phyloP scores from a whole-genome alignment of 2,113 vertebrate species.

The Microtus ochrogaster region DNA sequence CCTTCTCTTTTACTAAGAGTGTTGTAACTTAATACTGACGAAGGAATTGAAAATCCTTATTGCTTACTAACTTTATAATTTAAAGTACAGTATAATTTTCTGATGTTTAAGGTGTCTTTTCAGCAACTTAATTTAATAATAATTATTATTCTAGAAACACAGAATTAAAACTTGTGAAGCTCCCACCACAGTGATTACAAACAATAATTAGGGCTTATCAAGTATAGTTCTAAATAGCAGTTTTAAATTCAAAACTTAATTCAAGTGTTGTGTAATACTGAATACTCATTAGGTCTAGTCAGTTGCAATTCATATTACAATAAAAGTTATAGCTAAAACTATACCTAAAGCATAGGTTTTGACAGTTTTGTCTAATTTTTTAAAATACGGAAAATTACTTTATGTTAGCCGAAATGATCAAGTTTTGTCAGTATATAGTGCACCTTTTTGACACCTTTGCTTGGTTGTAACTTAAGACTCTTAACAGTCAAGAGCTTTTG shows the following conservation, averaged over 20 bases:
- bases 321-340: slow-evolving; percentile 43
- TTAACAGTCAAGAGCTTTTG: slow-evolving; percentile 11
- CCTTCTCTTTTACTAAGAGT: slow-evolving; percentile 5
- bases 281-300: slow-evolving; percentile 49
- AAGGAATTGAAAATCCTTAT: slow-evolving; percentile 47
- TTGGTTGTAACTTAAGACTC: slow-evolving; percentile 57
- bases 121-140: slow-evolving; percentile 49
- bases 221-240: slow-evolving; percentile 53
- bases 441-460: slow-evolving; percentile 1
- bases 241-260: slow-evolving; percentile 53
- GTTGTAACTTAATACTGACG: slow-evolving; percentile 30
- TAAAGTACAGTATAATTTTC: slow-evolving; percentile 45
- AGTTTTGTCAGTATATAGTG: not conserved
- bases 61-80: slow-evolving; percentile 46
- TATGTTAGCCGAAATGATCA: slow-evolving; percentile 19
- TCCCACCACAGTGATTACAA: not conserved
- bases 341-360: slow-evolving; percentile 8
- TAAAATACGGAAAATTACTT: slow-evolving; percentile 29
- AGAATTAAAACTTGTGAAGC: not conserved
- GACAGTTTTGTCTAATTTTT: slow-evolving; percentile 34
- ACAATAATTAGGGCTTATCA: slow-evolving; percentile 52
- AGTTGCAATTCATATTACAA: slow-evolving; percentile 31
- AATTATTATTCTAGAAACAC: slow-evolving; percentile 54
- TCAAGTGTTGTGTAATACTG: slow-evolving; percentile 29
- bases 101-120: slow-evolving; percentile 47